Evolutionary conservation across 2,888 invertebrate genomes (phyloP).

Genomic region (Drosophila monieri): DNA sequence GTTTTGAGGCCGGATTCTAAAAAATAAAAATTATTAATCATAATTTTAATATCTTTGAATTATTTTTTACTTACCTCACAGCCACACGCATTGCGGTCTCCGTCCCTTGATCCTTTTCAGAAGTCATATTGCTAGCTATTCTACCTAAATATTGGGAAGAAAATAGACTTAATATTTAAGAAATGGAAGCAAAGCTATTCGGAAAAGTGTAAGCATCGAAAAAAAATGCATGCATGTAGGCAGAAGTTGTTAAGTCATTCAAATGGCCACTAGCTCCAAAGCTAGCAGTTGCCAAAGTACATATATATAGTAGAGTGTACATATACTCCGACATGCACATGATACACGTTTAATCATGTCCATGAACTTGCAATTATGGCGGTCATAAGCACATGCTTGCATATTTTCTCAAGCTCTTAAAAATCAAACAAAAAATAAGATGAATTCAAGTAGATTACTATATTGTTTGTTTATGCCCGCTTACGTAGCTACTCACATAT

Average conservation of each 20-base stretch:
- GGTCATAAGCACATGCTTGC: not conserved
- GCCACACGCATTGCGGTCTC: slow-evolving; percentile 89
- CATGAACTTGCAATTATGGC: not conserved
- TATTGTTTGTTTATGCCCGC: slow-evolving; percentile 31
- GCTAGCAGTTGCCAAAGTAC: not conserved
- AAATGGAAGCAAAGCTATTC: not conserved
- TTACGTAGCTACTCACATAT: slow-evolving; percentile 2
- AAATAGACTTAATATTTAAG: not conserved
- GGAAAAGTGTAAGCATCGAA: not conserved
- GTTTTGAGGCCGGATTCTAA: slow-evolving; percentile 97
- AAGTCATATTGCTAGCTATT: slow-evolving; percentile 10
- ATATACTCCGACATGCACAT: not conserved
- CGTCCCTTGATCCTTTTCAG: slow-evolving; percentile 84
- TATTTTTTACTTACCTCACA: slow-evolving; percentile 85
- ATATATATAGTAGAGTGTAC: too few species aligned
- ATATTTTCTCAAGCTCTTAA: not conserved
- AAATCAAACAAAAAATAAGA: not conserved
- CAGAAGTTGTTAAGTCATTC: not conserved
- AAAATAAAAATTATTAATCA: not conserved
- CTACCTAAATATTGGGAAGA: slow-evolving; percentile 1
- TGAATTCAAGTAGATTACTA: not conserved
- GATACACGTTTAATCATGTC: not conserved
- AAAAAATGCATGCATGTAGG: not conserved
- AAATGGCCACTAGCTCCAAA: not conserved
- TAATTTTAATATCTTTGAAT: not conserved